Conservation (phyloP, 2,797 vertebrate species). For the Coluber constrictor region DNA sequence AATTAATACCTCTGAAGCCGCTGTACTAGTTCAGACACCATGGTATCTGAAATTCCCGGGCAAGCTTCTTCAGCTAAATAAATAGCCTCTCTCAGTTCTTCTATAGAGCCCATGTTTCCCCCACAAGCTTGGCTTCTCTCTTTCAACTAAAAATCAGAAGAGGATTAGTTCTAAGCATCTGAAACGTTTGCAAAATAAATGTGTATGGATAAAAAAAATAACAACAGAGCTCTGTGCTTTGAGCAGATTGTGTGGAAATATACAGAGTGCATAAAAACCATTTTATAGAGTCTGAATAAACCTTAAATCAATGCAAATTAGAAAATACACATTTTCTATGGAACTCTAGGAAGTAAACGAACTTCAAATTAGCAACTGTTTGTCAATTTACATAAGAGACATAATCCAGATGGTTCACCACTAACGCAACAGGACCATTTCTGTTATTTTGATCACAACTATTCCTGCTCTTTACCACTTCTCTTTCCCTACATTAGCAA, state of each 20-base stretch:
- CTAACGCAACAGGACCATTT: not conserved
- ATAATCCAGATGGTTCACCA: not conserved
- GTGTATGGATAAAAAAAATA: not conserved
- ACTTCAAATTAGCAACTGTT: not conserved
- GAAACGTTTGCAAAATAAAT: not conserved
- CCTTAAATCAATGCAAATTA: not conserved
- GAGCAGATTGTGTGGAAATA: not conserved
- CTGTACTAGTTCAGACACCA: constrained; percentile 89
- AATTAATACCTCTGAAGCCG: constrained; percentile 86
- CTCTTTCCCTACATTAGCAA: not conserved
- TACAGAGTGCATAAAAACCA: not conserved
- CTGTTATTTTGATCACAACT: not conserved
- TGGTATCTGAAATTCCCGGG: constrained; percentile 89
- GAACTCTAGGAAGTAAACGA: not conserved
- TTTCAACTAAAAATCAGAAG: constrained; percentile 78
- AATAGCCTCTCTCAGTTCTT: constrained; percentile 85
- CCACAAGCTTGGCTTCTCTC: constrained; percentile 83
- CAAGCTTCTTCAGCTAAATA: constrained; percentile 88
- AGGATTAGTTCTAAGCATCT: accelerated
- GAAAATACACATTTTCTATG: not conserved
- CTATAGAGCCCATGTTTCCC: constrained; percentile 83
- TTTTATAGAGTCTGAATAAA: not conserved
- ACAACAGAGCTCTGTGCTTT: not conserved
- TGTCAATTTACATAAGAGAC: not conserved
- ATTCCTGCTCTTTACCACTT: not conserved